Conservation (phyloP, 2,113 vertebrate species). For the Leptocoma aspasia region DNA sequence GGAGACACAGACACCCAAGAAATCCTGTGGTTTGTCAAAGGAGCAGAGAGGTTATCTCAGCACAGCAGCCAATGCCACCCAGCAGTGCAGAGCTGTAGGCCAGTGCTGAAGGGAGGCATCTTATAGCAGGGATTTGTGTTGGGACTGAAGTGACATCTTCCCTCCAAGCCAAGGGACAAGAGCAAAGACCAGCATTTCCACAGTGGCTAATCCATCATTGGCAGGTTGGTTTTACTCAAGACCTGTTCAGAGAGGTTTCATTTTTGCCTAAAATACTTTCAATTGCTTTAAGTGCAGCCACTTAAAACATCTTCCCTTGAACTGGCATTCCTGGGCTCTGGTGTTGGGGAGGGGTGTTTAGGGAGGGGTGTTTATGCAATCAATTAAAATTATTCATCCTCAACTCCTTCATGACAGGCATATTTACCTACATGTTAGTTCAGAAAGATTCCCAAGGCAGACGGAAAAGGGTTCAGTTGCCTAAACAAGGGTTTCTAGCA, state of each 20-base stretch:
- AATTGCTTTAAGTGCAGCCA: neutral
- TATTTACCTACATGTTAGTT: neutral
- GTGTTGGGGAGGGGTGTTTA: rapidly evolving
- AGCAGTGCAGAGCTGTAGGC: neutral
- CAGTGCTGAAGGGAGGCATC: neutral
- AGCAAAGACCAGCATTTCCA: neutral
- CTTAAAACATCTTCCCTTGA: neutral
- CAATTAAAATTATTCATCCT: neutral
- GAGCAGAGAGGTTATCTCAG: neutral
- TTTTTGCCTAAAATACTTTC: neutral
- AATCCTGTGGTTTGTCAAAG: neutral
- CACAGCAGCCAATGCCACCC: neutral
- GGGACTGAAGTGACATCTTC: neutral
- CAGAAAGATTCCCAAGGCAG: neutral
- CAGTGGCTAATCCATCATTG: neutral
- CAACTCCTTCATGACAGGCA: neutral
- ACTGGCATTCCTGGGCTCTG: neutral
- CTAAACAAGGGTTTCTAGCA: conserved; percentile 22
- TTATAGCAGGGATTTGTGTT: neutral
- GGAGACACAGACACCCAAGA: neutral
- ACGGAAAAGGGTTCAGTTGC: neutral
- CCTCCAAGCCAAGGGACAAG: neutral
- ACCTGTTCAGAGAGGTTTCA: neutral
- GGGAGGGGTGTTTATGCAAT: rapidly evolving
- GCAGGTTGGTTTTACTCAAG: neutral